Evolutionary conservation across 2,113 vertebrate genomes (phyloP), one percentile per base, ranked within the genome.

Genomic region (Speoplatyrhinus poulsoni): DNA sequence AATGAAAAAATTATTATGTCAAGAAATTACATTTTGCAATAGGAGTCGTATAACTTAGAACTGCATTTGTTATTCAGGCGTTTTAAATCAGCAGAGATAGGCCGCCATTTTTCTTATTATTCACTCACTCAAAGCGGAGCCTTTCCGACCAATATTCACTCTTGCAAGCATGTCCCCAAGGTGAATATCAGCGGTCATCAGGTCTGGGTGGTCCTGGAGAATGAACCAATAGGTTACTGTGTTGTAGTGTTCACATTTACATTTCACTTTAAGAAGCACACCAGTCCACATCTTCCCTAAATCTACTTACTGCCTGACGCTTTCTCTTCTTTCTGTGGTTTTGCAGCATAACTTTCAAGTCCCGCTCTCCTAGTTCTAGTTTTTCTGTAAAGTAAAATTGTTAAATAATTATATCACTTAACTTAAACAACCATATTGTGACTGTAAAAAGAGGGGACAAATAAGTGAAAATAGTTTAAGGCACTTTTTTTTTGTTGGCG

Each of bases 261-360:
- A 54, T n/a, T 13, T n/a, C 15, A 55, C 5, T 54, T 7, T 16
- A 49, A 47, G 17, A 19, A 13, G 16, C 26, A 11, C 46, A 63
- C 46, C 56, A 10, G n/a, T 17, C 55, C 8, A 7, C 16, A 8
- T 19, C 9, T 57, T 12, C 11, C 1, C 11, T 36, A 32, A 56
- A 3, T 10, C 1, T 47, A 83, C 95, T 95, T 90, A 99, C 98
- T 54, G 96, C 95, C 1, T 98, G 96, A 6, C 88, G 91, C 86
- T 96, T 99, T 78, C 97, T 93, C 80, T 98, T 99, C 86, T 99
- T 97, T 0, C 93, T 88, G 82, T 99, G 96, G 79, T 94, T 97
- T 85, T 87, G 95, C 67, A 99, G 71, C 95, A 99, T 94, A 66
- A 89, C 82, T 90, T 94, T 96, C 76, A 99, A 87, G 69, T 96